A percentile compares a stretch with the other conserved stretches of the same genome.
phyloP scores from a whole-genome alignment of 2,888 invertebrate genomes.

The Parascotia fuliginaria region DNA sequence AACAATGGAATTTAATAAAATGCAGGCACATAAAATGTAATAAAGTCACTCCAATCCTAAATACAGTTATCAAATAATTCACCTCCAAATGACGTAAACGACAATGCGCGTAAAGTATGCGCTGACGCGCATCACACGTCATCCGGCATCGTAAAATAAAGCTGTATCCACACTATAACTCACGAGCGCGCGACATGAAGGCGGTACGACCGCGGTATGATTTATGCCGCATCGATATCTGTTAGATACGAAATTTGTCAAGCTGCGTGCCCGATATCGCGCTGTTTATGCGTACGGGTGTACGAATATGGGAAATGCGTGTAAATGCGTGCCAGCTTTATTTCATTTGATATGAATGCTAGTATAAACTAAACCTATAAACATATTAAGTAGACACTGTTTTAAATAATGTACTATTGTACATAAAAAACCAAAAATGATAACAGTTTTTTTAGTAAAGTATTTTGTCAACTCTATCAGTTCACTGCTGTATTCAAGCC shows the following conservation, averaged over 20 bases:
- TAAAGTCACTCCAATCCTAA: background rate
- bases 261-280: constrained; percentile 55
- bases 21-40: too few relatives aligned
- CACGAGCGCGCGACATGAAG: constrained; percentile 51
- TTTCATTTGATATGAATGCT: background rate
- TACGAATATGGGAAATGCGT: constrained; percentile 26
- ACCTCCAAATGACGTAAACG: constrained; percentile 29
- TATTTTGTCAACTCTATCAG: too few relatives aligned
- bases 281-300: constrained; percentile 75
- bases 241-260: constrained; percentile 83
- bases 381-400: too few relatives aligned
- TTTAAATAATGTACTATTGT: too few relatives aligned
- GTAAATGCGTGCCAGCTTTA: constrained; percentile 34
- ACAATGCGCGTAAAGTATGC: constrained; percentile 42
- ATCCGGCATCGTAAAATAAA: constrained; percentile 52
- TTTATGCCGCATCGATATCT: constrained; percentile 78
- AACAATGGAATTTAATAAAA: too few relatives aligned
- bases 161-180: constrained; percentile 62
- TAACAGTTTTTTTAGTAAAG: too few relatives aligned
- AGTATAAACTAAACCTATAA: too few relatives aligned
- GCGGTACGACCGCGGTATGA: constrained; percentile 63
- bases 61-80: constrained; percentile 13
- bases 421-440: too few relatives aligned
- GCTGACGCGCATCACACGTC: constrained; percentile 49
- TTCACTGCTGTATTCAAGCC: too few relatives aligned